Base-by-base conservation (phyloP, 2,888 invertebrate genomes). In the Apodemia zela region DNA sequence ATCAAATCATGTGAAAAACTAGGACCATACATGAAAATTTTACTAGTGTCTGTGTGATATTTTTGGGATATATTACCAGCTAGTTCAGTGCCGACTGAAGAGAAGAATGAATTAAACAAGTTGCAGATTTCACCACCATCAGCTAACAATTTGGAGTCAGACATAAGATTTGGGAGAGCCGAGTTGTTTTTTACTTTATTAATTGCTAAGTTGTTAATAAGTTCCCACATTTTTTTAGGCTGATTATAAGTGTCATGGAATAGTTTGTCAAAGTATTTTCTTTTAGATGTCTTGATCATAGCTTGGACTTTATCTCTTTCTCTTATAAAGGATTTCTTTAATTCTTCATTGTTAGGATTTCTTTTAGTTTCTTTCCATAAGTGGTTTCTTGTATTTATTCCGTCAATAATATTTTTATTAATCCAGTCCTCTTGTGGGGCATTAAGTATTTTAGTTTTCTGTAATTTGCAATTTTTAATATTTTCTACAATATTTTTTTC, bases 141-240 rank as follows among this genome's bases (percentile, higher is more conserved):
- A 15, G 15, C 5, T 1, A 45, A 6, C 13, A 45, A 6, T 45
- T n/a, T n/a, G 15, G n/a, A n/a, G n/a, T n/a, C n/a, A n/a, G n/a
- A 45, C n/a, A 5, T 45, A 13, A 45, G 45, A 6, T 15, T 45
- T 13, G 45, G 45, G n/a, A 7, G 45, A n/a, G 3, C n/a, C n/a
- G 45, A 45, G n/a, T 7, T 45, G 6, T 45, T 7, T n/a, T 45
- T 45, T 15, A 45, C 15, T n/a, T 47, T 47, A n/a, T 47, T 47
- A n/a, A 17, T 15, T 8, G 17, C n/a, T 7, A 47, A n/a, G 3
- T 47, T 58, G n/a, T 69, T 66, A 6, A 70, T 68, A 0, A 71
- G 18, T 2, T 59, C 49, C 69, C 71, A 71, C 67, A 69, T 69
- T 60, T 70, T 68, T 25, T 66, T 67, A 0, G 69, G 70, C 38